A percentile compares a stretch with the other conserved stretches of the same genome.
phyloP scores from a whole-genome alignment of 2,888 invertebrate species.

The Microplitis deprimator region DNA sequence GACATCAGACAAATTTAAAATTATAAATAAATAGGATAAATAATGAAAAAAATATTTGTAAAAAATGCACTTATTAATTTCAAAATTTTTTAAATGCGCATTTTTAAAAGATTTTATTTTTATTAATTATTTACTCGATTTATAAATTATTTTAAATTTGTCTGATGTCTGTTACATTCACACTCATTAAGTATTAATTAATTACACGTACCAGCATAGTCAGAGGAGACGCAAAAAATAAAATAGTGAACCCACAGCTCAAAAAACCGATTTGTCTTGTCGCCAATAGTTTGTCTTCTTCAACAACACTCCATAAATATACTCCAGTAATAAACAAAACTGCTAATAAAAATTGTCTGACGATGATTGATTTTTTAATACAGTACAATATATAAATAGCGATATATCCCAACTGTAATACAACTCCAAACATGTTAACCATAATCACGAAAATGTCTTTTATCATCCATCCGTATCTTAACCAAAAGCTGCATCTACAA shows the following conservation, averaged over 20 bases:
- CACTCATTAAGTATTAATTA: no score
- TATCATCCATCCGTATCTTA: conserved; percentile 84
- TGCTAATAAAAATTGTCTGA: conserved; percentile 77
- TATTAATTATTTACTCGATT: no score
- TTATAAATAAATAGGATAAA: no score
- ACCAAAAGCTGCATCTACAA: conserved; percentile 82
- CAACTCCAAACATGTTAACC: conserved; percentile 83
- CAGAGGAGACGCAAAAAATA: conserved; percentile 88
- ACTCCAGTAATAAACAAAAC: conserved; percentile 74
- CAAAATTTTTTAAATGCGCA: no score
- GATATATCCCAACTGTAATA: conserved; percentile 81
- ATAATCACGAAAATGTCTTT: conserved; percentile 80
- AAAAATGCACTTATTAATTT: no score
- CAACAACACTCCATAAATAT: conserved; percentile 75
- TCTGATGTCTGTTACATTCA: no score
- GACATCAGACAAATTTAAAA: no score
- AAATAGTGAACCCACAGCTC: conserved; percentile 82
- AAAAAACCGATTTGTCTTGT: conserved; percentile 78
- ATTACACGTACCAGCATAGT: conserved; percentile 74
- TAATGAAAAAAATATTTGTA: no score
- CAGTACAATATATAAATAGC: conserved; percentile 82
- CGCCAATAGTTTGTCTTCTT: conserved; percentile 74
- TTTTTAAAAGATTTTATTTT: no score
- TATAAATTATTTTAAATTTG: no score
- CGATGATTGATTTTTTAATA: conserved; percentile 78